phyloP scores from a whole-genome alignment of 1,140 invertebrate species.

The Hyphantria cunea region DNA sequence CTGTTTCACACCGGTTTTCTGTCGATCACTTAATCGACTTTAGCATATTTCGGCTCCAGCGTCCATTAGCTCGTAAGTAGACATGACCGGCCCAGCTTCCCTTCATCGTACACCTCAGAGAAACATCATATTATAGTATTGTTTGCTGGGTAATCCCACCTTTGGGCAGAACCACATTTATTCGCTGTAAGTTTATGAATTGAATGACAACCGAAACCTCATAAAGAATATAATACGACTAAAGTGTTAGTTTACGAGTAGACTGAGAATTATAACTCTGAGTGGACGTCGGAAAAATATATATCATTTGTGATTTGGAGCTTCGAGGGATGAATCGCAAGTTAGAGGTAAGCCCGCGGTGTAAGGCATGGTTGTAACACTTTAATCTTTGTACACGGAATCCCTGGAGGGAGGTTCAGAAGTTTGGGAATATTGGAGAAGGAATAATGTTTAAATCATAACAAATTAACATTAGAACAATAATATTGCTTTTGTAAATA shows the following conservation, averaged over 20 bases:
- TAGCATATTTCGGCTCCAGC: no score
- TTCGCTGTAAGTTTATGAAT: constrained; percentile 5
- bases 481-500: no score
- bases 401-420: not conserved
- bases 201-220: not conserved
- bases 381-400: not conserved
- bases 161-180: not conserved
- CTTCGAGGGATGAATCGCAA: constrained; percentile 1
- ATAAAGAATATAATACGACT: constrained; percentile 22
- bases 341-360: not conserved
- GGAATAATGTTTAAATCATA: no score
- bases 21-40: no score
- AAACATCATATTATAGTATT: no score
- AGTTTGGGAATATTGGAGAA: no score
- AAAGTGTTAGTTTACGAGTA: constrained; percentile 23
- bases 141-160: no score
- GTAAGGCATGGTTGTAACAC: not conserved
- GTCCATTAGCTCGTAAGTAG: no score
- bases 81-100: no score
- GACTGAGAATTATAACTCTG: constrained; percentile 18
- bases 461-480: no score
- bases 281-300: constrained; percentile 9
- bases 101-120: no score
- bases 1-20: no score
- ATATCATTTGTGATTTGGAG: constrained; percentile 15